Evolutionary conservation across 1,140 invertebrate genomes (phyloP).

Genomic region (Luehdorfia chinensis): DNA sequence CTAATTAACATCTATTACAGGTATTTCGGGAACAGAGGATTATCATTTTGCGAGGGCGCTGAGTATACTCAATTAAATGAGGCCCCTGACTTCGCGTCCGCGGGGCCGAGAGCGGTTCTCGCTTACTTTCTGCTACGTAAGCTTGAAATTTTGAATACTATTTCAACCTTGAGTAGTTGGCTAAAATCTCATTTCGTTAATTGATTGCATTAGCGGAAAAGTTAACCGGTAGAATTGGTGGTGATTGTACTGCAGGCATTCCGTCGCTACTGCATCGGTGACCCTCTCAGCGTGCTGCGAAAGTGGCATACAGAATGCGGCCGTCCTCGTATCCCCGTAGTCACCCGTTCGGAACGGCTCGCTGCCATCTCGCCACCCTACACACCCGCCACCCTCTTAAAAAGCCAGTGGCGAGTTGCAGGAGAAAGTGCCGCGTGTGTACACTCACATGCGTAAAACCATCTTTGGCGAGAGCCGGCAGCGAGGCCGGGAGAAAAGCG

Average conservation of each 20-base stretch:
- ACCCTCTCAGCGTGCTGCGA: not conserved
- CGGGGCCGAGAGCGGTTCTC: constrained; percentile 19
- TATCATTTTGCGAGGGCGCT: constrained; percentile 65
- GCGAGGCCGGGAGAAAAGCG: constrained; percentile 42
- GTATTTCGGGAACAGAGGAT: constrained; percentile 65
- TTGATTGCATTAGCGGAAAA: too few relatives aligned
- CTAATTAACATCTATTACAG: constrained; percentile 75
- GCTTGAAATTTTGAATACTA: too few relatives aligned
- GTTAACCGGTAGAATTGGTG: too few relatives aligned
- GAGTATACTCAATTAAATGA: constrained; percentile 71
- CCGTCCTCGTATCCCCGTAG: constrained; percentile 58
- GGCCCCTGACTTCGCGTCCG: constrained; percentile 34
- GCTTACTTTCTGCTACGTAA: constrained; percentile 7
- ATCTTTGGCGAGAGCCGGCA: constrained; percentile 58
- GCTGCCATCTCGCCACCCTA: constrained; percentile 24
- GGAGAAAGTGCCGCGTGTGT: constrained; percentile 73
- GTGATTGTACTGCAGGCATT: too few relatives aligned
- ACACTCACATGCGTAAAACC: constrained; percentile 68
- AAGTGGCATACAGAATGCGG: not conserved
- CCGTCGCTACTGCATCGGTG: constrained; percentile 18
- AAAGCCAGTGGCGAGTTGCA: constrained; percentile 75
- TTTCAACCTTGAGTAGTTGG: too few relatives aligned
- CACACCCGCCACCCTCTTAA: constrained; percentile 62
- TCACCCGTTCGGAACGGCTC: constrained; percentile 64
- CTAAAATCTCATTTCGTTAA: too few relatives aligned